A percentile compares a stretch with the other conserved stretches of the same genome.
Evolutionary conservation across 1,140 invertebrate genomes (phyloP).

Genomic region (Drosophila jambulina): DNA sequence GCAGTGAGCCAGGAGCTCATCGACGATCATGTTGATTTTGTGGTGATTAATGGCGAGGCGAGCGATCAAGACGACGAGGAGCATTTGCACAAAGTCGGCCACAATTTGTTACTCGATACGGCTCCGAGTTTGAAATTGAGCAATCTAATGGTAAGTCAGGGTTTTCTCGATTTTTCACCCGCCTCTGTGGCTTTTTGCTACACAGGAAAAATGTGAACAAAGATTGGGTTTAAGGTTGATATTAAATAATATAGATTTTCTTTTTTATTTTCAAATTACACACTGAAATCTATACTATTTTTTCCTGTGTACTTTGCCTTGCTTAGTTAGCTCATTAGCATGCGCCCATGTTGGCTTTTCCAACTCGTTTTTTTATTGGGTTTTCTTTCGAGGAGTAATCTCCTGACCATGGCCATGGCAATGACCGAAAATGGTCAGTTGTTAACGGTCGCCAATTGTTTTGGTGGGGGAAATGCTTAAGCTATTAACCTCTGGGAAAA

Average conservation of each 20-base stretch:
- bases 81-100: constrained; percentile 68
- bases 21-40: constrained; percentile 80
- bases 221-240: neutral
- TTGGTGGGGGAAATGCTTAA: constrained; percentile 39
- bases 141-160: constrained; percentile 83
- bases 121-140: constrained; percentile 84
- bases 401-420: constrained; percentile 59
- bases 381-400: constrained; percentile 32
- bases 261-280: neutral
- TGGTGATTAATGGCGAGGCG: constrained; percentile 75
- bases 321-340: constrained; percentile 71
- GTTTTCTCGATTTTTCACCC: constrained; percentile 12
- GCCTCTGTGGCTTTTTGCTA: constrained; percentile 7
- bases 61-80: constrained; percentile 56
- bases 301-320: constrained; percentile 15
- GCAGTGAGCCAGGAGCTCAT: constrained; percentile 66
- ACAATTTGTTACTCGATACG: constrained; percentile 82
- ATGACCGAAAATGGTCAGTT: constrained; percentile 72
- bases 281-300: constrained; percentile 4
- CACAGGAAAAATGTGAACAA: neutral
- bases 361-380: constrained; percentile 28
- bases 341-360: constrained; percentile 59
- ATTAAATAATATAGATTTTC: neutral
- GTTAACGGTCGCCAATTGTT: constrained; percentile 34
- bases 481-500: constrained; percentile 31